Evolutionary conservation across 2,888 invertebrate species (phyloP), one percentile per base, ranked within the genome.

Genomic region (Eueremaeus valkanovi): DNA sequence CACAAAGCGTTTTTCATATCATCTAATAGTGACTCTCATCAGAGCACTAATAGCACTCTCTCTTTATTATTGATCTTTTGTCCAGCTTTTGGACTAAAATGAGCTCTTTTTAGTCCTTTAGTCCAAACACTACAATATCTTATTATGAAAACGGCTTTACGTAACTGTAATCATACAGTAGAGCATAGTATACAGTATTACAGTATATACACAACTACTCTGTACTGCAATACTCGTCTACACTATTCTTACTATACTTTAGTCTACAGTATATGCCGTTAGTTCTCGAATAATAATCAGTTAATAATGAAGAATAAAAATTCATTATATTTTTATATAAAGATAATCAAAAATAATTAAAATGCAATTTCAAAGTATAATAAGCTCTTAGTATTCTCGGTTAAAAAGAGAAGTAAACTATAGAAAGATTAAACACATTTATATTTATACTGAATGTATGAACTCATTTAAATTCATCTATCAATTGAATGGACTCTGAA

Each of bases 1-100:
- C n/a, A 68, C 40, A 68, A 68, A 18, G 8, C 16, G 24, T 68
- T 68, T 66, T 36, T 68, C 40, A 68, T 40, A 36, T 68, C 36
- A 68, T 24, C 68, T 61, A 61, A 68, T 42, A 68, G 68, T 40
- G 68, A 68, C 68, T 68, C 68, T 68, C 68, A 42, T 42, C 42
- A 68, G 68, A 68, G 27, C 68, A 68, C 36, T 68, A 68, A 68
- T 68, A 68, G 68, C 40, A 36, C 40, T 68, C 40, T 40, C 49
- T 58, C 66, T 68, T 68, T 68, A 68, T 68, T 68, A 68, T 68
- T 68, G 68, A 68, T 24, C 68, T 68, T 68, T 68, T 68, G 68
- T 68, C 36, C 68, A 68, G 29, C 5, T 29, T 68, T 68, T 68
- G 24, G 16, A 21, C 36, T 40, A 68, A 40, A 40, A 36, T 40